Conservation (phyloP, 2,888 invertebrate genomes). For the Heterodera filipjevi region DNA sequence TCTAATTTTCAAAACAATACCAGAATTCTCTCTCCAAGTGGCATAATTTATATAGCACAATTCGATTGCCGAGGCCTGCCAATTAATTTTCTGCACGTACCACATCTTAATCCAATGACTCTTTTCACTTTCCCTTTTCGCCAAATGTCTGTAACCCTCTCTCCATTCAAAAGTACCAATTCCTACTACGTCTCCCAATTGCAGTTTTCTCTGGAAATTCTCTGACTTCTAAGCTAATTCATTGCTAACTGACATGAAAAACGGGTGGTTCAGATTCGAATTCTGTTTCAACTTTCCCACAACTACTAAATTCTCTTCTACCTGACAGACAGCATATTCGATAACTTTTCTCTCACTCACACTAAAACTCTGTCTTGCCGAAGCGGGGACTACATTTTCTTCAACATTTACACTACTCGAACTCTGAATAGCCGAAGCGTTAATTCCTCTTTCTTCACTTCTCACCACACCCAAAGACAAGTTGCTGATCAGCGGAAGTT, state of each 20-base stretch:
- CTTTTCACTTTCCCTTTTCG: background rate
- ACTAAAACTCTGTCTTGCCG: background rate
- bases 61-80: background rate
- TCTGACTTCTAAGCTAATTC: background rate
- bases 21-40: background rate
- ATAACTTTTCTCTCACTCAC: background rate
- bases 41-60: background rate
- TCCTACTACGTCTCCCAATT: constrained; percentile 12
- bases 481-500: too few species aligned
- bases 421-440: background rate
- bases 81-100: background rate
- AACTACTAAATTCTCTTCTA: background rate
- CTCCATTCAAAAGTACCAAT: background rate
- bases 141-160: background rate
- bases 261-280: too few species aligned
- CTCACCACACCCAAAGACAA: too few species aligned
- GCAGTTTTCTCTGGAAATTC: background rate
- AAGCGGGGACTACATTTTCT: too few species aligned
- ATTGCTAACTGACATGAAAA: background rate
- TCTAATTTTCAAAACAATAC: background rate
- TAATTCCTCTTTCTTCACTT: too few species aligned
- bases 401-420: background rate
- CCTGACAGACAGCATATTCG: constrained; percentile 1
- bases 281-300: background rate
- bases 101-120: background rate